These are phyloP conservation scores for Neoarius graeffei DNA, from an alignment of 2,113 vertebrate genomes.

Conservation along the genomic window DNA sequence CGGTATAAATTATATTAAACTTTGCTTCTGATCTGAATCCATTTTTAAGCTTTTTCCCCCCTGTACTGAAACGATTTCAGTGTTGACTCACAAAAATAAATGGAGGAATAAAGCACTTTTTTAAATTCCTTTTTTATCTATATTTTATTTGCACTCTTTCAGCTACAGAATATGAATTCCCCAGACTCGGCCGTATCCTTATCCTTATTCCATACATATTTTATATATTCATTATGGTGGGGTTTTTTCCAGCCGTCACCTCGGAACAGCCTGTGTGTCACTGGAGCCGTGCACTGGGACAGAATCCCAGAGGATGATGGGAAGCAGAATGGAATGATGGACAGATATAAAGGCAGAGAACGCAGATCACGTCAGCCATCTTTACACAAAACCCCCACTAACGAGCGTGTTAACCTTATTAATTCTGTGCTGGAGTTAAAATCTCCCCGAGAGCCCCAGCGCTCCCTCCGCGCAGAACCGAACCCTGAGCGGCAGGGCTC, in stretches of 20 bases:
- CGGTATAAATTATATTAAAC: background rate
- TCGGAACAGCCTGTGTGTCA: background rate
- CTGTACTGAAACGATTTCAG: background rate
- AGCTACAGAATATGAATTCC: background rate
- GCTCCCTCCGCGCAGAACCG: conserved; percentile 58
- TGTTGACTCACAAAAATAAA: background rate
- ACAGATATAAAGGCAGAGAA: background rate
- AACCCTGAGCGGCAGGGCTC: conserved; percentile 50
- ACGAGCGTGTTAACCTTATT: conserved; percentile 64
- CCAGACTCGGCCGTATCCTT: background rate
- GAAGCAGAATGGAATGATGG: background rate
- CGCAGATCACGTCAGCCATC: background rate
- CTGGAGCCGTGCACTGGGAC: background rate
- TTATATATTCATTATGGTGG: background rate
- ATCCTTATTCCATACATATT: conserved; percentile 8
- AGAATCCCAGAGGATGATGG: conserved; percentile 12
- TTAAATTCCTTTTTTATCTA: background rate
- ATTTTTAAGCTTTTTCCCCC: background rate
- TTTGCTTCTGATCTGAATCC: background rate
- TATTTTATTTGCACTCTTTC: background rate
- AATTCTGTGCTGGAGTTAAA: conserved; percentile 67
- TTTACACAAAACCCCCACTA: background rate
- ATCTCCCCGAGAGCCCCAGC: conserved; percentile 59
- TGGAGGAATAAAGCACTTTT: background rate
- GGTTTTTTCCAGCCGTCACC: background rate